Evolutionary conservation across 2,888 invertebrate genomes (phyloP).

Genomic region (Archips xylosteana): DNA sequence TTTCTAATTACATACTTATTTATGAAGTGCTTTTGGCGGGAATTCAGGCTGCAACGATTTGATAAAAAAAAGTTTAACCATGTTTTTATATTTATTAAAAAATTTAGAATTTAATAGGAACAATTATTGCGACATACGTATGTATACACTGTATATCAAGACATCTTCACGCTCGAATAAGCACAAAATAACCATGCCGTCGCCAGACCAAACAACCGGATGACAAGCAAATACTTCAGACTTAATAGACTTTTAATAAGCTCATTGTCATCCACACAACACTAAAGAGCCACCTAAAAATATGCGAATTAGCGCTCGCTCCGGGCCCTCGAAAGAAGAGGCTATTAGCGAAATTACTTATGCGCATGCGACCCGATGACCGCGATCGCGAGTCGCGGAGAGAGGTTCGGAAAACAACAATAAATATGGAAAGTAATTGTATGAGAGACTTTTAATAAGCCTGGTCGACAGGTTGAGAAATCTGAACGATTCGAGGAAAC

Average conservation of each 20-base stretch:
- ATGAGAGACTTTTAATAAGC: conserved; percentile 60
- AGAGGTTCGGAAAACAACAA: conserved; percentile 70
- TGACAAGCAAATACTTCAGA: background rate
- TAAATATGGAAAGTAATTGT: conserved; percentile 75
- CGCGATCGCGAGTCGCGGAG: conserved; percentile 63
- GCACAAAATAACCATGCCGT: background rate
- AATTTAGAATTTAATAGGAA: background rate
- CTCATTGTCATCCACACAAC: conserved; percentile 17
- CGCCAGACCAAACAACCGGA: background rate
- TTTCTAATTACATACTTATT: background rate
- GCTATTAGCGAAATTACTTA: conserved; percentile 29
- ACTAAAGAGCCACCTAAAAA: conserved; percentile 17
- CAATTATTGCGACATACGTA: background rate
- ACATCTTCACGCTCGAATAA: background rate
- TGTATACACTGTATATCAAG: background rate
- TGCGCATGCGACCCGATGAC: conserved; percentile 64
- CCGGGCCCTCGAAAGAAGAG: conserved; percentile 18
- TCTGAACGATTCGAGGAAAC: conserved; percentile 27
- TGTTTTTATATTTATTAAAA: background rate
- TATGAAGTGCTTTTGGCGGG: no score
- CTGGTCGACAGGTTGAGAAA: conserved; percentile 45
- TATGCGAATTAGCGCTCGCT: conserved; percentile 3
- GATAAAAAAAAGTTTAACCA: no score
- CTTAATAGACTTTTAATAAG: conserved; percentile 7
- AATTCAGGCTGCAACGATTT: no score